These are phyloP conservation scores for Antigone vipio DNA, from an alignment of 2,113 vertebrate species.

Conservation along the genomic window DNA sequence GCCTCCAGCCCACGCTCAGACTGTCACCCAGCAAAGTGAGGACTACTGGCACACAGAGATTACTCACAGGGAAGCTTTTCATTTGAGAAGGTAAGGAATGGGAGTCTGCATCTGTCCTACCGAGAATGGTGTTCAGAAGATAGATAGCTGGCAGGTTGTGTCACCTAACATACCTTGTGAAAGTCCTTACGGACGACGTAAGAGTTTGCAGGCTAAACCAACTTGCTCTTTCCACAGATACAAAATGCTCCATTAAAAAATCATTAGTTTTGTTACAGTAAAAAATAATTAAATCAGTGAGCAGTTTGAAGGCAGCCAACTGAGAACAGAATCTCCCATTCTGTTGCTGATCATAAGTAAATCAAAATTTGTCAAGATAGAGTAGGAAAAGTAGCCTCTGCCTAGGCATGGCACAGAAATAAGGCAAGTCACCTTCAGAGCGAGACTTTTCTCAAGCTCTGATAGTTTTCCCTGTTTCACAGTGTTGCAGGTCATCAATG, in stretches of 20 bases:
- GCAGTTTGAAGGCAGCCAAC: background rate
- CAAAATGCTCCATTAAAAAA: background rate
- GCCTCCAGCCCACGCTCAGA: background rate
- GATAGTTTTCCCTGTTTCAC: background rate
- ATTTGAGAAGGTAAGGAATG: background rate
- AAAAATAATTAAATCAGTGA: conserved; percentile 19
- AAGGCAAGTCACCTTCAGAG: background rate
- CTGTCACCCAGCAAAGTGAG: background rate
- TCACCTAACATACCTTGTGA: background rate
- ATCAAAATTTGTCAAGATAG: background rate
- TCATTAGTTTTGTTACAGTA: background rate
- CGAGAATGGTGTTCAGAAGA: background rate
- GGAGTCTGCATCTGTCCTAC: background rate
- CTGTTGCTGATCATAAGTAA: background rate
- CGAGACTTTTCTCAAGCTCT: background rate
- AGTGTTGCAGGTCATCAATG: background rate
- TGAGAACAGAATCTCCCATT: conserved; percentile 12
- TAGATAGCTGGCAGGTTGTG: background rate
- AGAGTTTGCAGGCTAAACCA: background rate
- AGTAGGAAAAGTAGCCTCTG: background rate
- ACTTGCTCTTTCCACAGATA: background rate
- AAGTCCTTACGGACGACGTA: background rate
- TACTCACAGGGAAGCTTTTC: background rate
- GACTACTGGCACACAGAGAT: background rate
- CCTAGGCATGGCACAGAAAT: background rate